These are phyloP conservation scores for Gymnocheta viridis DNA, from an alignment of 2,888 invertebrate genomes.

Conservation along the genomic window DNA sequence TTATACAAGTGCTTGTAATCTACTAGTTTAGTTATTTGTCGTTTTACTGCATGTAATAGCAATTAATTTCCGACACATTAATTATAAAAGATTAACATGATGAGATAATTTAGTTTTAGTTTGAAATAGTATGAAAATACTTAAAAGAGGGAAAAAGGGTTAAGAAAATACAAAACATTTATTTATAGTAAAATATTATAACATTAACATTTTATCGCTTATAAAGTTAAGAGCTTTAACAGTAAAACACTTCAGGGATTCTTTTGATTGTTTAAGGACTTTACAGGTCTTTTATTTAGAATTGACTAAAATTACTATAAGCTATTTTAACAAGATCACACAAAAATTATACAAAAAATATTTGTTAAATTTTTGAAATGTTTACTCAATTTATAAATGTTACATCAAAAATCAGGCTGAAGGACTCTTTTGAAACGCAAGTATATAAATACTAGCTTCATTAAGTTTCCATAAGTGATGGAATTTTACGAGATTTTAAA, in stretches of 20 bases:
- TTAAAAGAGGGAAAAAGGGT: not conserved
- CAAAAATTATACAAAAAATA: not conserved
- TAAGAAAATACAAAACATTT: not conserved
- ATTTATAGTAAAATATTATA: not conserved
- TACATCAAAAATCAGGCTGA: too few species aligned
- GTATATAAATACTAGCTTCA: too few species aligned
- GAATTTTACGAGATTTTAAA: too few species aligned
- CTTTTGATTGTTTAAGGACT: not conserved
- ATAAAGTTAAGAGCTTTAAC: conserved; percentile 22
- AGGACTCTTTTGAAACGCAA: too few species aligned
- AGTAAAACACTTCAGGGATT: not conserved
- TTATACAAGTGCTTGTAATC: not conserved
- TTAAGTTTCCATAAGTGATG: too few species aligned
- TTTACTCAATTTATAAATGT: too few species aligned
- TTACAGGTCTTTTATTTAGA: not conserved
- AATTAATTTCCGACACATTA: conserved; percentile 68
- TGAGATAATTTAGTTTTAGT: conserved; percentile 52
- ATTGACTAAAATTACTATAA: not conserved
- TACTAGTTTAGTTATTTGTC: conserved; percentile 31
- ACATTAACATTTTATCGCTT: conserved; percentile 17
- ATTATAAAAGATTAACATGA: conserved; percentile 64
- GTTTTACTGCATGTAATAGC: conserved; percentile 55
- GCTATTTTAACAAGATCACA: not conserved
- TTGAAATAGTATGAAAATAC: conserved; percentile 8
- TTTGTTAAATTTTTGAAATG: too few species aligned